Percentiles rank a stretch among this genome's conserved stretches.
These are phyloP conservation scores for Charina bottae DNA, from an alignment of 2,113 vertebrate species.

Conservation along the genomic window DNA sequence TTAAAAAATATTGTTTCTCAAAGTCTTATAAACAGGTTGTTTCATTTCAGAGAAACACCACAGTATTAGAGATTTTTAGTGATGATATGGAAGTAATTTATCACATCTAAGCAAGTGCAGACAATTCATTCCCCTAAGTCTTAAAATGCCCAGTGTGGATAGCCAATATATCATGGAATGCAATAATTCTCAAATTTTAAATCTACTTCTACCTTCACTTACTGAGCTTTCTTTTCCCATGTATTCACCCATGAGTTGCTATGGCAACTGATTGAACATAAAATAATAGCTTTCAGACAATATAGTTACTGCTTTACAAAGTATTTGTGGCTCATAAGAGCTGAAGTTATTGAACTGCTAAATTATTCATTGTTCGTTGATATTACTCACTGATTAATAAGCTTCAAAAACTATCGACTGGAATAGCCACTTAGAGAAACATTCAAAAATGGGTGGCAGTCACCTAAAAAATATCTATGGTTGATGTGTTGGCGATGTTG, in stretches of 20 bases:
- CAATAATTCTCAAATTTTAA: conserved; percentile 51
- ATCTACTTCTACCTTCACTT: conserved; percentile 48
- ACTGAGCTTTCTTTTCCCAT: conserved; percentile 50
- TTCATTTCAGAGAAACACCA: conserved; percentile 53
- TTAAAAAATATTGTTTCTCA: conserved; percentile 51
- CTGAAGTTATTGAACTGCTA: conserved; percentile 47
- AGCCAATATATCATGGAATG: conserved; percentile 44
- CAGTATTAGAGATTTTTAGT: conserved; percentile 61
- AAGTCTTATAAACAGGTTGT: conserved; percentile 42
- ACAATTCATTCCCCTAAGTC: conserved; percentile 53
- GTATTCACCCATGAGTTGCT: conserved; percentile 22
- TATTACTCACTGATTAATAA: conserved; percentile 64
- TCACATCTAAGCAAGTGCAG: conserved; percentile 44
- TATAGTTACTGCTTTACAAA: conserved; percentile 29
- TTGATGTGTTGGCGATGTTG: background rate
- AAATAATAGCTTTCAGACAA: conserved; percentile 47
- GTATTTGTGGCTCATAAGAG: conserved; percentile 52
- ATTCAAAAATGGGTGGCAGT: conserved; percentile 54
- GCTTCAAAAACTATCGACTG: conserved; percentile 14
- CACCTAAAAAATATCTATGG: conserved; percentile 46
- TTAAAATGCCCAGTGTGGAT: conserved; percentile 51
- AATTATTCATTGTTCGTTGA: conserved; percentile 52
- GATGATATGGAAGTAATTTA: conserved; percentile 61
- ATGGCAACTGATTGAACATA: conserved; percentile 55
- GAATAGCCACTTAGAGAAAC: background rate